These are phyloP conservation scores for Eucriotettix oculatus DNA, from an alignment of 2,888 invertebrate species.

Conservation along the genomic window DNA sequence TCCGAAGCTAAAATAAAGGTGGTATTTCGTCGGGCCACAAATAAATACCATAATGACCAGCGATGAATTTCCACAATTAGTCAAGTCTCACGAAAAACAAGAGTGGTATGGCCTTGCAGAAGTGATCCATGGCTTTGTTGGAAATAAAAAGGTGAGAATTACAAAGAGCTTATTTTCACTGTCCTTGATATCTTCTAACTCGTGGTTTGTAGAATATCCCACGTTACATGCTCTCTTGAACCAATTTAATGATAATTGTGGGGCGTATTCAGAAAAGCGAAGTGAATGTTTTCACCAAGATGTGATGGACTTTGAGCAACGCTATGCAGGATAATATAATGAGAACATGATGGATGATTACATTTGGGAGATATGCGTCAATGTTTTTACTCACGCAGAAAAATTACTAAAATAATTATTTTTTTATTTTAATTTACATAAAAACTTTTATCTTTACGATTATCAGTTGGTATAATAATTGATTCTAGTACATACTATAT, in stretches of 20 bases:
- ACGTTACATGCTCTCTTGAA: neutral
- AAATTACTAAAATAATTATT: neutral
- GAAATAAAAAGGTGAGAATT: neutral
- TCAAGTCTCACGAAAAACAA: neutral
- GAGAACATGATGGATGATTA: too few relatives aligned
- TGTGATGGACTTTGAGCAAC: too few relatives aligned
- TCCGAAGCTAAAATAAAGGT: neutral
- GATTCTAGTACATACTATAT: too few relatives aligned
- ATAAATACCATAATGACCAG: neutral
- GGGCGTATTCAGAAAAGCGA: neutral
- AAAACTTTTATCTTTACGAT: too few relatives aligned
- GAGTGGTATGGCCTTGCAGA: neutral
- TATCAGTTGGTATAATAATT: too few relatives aligned
- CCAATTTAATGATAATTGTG: neutral
- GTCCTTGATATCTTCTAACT: neutral
- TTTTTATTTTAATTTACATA: too few relatives aligned
- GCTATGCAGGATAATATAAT: too few relatives aligned
- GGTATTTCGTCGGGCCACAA: neutral
- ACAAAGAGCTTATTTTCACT: too few relatives aligned
- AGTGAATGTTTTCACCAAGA: neutral
- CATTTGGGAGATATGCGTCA: neutral
- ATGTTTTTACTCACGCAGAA: neutral
- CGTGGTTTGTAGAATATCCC: neutral
- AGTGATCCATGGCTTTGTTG: neutral
- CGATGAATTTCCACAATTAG: neutral